phyloP scores from a whole-genome alignment of 2,113 vertebrate species.

The Lampris megalopsis region DNA sequence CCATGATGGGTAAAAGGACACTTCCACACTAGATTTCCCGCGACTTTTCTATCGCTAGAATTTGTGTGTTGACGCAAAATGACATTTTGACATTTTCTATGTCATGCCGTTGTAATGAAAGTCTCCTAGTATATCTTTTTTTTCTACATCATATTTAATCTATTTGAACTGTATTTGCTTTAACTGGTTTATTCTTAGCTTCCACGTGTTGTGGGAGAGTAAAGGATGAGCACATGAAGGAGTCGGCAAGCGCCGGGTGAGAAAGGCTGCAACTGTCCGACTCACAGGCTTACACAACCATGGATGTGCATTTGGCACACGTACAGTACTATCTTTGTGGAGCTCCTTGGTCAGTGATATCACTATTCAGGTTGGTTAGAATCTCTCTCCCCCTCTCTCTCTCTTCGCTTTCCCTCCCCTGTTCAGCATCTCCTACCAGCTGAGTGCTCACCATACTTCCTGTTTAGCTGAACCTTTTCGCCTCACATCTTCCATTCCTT shows the following conservation, averaged over 20 bases:
- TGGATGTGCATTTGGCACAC: slow-evolving; percentile 12
- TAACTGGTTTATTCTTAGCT: background rate
- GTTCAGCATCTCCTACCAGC: slow-evolving; percentile 29
- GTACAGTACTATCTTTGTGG: background rate
- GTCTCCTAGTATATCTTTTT: no score
- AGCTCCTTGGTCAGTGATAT: slow-evolving; percentile 38
- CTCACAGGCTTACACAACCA: background rate
- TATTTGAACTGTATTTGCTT: no score
- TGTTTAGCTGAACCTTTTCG: slow-evolving; percentile 53
- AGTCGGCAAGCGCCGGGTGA: background rate
- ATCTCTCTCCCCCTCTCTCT: background rate
- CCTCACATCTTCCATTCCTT: slow-evolving; percentile 55
- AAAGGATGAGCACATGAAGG: no score
- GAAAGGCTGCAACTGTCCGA: background rate
- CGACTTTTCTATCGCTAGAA: no score
- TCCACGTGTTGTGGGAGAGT: background rate
- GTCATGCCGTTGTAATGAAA: no score
- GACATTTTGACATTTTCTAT: no score
- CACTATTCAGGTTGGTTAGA: slow-evolving; percentile 24
- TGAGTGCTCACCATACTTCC: slow-evolving; percentile 46
- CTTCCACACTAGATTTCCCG: no score
- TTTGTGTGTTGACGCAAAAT: no score
- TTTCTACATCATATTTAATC: no score
- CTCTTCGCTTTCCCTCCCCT: background rate
- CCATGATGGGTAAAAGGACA: no score